Base-by-base conservation (phyloP, 1,140 invertebrate species). In the Limonius californicus region DNA sequence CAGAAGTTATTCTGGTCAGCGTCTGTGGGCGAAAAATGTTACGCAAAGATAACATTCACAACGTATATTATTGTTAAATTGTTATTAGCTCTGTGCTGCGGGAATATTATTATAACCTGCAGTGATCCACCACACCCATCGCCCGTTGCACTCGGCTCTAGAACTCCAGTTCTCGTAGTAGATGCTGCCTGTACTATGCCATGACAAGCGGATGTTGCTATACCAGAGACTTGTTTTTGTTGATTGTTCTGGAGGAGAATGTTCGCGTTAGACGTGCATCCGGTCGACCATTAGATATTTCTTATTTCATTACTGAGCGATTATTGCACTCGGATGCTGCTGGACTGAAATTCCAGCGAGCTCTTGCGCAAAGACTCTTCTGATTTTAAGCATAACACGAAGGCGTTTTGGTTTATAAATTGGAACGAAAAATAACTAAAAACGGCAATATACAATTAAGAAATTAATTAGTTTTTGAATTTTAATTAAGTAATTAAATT, bases 231-330 rank as follows among this genome's bases (percentile, higher is more conserved):
- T 39, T 39, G 35, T 39, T 39, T 39, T 39, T 39, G 35, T 39
- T 39, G 35, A 39, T 39, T 39, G n/a, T 39, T 39, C 35, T 39
- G 35, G n/a, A 39, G 35, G 35, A 39, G 35, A 39, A 39, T 39
- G 35, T 14, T 39, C 35, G 35, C 11, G 35, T 39, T 39, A 39
- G 35, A 39, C 35, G 35, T 39, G 35, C n/a, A 39, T 39, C 35
- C 35, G 35, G 35, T 39, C 8, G n/a, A 39, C 35, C 35, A 39
- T 39, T 39, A 39, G 35, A 39, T 39, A 39, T 14, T 39, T 39
- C 35, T 39, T 39, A 39, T 39, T 39, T 39, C 35, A 39, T 39
- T 39, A 39, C 35, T 14, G 35, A 39, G 35, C 35, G 35, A 39
- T 14, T 39, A 39, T 39, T 39, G 35, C n/a, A 39, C 35, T 14